Evolutionary conservation across 2,888 invertebrate species (phyloP).

Genomic region (Plebejus argus): DNA sequence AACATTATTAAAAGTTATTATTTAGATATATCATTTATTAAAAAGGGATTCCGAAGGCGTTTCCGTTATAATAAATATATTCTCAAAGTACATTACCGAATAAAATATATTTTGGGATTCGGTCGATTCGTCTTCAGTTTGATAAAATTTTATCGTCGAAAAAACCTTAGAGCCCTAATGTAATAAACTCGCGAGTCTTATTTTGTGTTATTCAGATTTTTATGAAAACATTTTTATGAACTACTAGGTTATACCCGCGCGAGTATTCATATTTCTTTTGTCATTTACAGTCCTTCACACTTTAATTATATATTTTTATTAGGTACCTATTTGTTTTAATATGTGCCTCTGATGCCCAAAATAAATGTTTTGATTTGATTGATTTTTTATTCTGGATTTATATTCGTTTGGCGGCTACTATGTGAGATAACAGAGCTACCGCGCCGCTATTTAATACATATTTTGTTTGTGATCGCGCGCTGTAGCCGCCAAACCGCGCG

Average conservation of each 20-base stretch:
- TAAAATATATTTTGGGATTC: slow-evolving; percentile 16
- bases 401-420: too few relatives aligned
- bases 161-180: slow-evolving; percentile 1
- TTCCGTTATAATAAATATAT: slow-evolving; percentile 15
- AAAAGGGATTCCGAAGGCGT: slow-evolving; percentile 1
- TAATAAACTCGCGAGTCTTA: slow-evolving; percentile 1
- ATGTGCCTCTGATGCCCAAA: too few relatives aligned
- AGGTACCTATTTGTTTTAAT: too few relatives aligned
- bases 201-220: background rate
- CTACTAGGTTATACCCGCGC: background rate
- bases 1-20: background rate
- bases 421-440: too few relatives aligned
- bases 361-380: too few relatives aligned
- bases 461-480: too few relatives aligned
- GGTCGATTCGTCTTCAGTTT: slow-evolving; percentile 12
- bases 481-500: too few relatives aligned
- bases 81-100: slow-evolving; percentile 24
- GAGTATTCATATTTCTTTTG: background rate
- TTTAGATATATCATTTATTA: background rate
- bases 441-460: too few relatives aligned
- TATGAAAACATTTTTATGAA: background rate
- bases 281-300: background rate
- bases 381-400: too few relatives aligned
- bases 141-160: slow-evolving; percentile 19
- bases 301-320: too few relatives aligned